These are phyloP conservation scores for Oreocharis arfaki DNA, from an alignment of 2,113 vertebrate genomes.

Conservation along the genomic window DNA sequence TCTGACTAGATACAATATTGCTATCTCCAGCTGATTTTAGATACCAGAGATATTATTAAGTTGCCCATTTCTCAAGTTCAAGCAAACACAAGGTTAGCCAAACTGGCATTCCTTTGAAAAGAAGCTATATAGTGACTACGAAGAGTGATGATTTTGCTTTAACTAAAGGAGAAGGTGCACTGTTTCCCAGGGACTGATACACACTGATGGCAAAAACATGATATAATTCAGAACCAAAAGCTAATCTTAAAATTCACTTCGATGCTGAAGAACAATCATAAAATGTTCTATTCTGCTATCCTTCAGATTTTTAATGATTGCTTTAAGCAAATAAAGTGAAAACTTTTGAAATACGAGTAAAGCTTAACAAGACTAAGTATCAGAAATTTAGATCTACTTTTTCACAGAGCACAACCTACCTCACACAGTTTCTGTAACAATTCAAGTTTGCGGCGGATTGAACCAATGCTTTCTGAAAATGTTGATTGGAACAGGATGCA, in stretches of 20 bases:
- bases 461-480: slow-evolving; percentile 88
- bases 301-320: background rate
- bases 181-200: background rate
- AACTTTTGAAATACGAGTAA: slow-evolving; percentile 23
- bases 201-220: background rate
- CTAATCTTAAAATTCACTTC: background rate
- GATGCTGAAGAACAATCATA: background rate
- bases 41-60: background rate
- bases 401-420: slow-evolving; percentile 69
- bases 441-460: slow-evolving; percentile 87
- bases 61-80: background rate
- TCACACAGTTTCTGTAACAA: slow-evolving; percentile 88
- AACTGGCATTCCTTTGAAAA: background rate
- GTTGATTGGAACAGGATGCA: slow-evolving; percentile 95
- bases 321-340: slow-evolving; percentile 11
- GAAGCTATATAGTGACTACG: background rate
- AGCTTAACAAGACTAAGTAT: background rate
- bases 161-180: background rate
- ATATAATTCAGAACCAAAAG: background rate
- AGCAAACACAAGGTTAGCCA: background rate
- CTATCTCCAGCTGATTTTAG: background rate
- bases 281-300: background rate
- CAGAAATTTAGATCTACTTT: background rate
- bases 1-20: background rate
- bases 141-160: background rate